Evolutionary conservation across 2,888 invertebrate species (phyloP).

Genomic region (Eumerus sabulonum): DNA sequence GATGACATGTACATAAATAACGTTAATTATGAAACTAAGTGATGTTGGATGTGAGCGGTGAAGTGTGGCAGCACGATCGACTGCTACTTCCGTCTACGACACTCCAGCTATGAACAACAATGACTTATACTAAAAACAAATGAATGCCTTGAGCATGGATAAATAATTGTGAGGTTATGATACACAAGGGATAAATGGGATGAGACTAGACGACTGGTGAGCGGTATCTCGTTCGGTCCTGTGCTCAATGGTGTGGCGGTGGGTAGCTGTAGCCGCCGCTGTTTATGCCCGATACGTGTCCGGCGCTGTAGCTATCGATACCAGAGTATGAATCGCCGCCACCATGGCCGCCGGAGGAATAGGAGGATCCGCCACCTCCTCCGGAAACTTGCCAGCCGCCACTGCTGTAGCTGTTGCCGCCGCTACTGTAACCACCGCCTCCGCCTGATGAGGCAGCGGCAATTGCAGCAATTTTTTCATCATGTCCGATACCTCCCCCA

Average conservation of each 20-base stretch:
- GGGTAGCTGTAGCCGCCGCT: slow-evolving; percentile 72
- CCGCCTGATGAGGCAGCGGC: slow-evolving; percentile 27
- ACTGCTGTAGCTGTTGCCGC: slow-evolving; percentile 25
- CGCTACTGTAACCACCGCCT: slow-evolving; percentile 28
- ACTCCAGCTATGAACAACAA: slow-evolving; percentile 42
- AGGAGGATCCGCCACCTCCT: slow-evolving; percentile 25
- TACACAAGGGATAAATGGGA: slow-evolving; percentile 53
- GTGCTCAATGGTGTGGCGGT: slow-evolving; percentile 70
- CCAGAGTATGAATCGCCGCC: slow-evolving; percentile 73
- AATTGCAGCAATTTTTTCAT: slow-evolving; percentile 49
- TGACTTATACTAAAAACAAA: slow-evolving; percentile 36
- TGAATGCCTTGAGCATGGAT: slow-evolving; percentile 51
- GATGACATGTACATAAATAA: slow-evolving; percentile 63
- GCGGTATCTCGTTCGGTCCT: slow-evolving; percentile 35
- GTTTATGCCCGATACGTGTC: slow-evolving; percentile 73
- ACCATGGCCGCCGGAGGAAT: slow-evolving; percentile 14
- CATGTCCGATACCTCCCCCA: slow-evolving; percentile 40
- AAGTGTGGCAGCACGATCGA: slow-evolving; percentile 10
- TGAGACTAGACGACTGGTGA: slow-evolving; percentile 65
- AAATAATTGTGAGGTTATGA: slow-evolving; percentile 55
- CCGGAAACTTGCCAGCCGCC: slow-evolving; percentile 57
- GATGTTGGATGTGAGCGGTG: slow-evolving; percentile 28
- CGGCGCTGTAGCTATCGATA: slow-evolving; percentile 75
- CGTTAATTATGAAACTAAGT: slow-evolving; percentile 56
- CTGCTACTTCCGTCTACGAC: slow-evolving; percentile 45